phyloP scores from a whole-genome alignment of 1,140 invertebrate genomes.

The Drusus annulatus region DNA sequence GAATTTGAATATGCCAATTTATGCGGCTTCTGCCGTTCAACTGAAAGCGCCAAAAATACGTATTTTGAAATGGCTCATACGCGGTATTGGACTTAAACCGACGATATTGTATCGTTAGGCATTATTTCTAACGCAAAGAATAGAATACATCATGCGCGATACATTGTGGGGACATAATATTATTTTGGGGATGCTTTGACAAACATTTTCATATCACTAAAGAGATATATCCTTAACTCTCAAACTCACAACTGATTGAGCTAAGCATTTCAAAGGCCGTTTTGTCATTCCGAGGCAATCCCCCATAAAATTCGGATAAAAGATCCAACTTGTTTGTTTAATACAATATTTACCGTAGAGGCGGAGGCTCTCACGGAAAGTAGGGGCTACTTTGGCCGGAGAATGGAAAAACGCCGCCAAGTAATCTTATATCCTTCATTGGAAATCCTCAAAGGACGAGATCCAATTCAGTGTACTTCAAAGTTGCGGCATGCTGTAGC shows the following conservation, averaged over 20 bases:
- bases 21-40: too few relatives aligned
- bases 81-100: too few relatives aligned
- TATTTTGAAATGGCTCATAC: too few relatives aligned
- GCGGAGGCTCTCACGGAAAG: neutral
- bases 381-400: neutral
- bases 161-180: too few relatives aligned
- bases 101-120: too few relatives aligned
- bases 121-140: too few relatives aligned
- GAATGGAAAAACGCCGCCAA: neutral
- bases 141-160: too few relatives aligned
- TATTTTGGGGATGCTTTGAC: too few relatives aligned
- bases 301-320: slow-evolving; percentile 15
- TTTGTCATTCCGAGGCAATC: neutral
- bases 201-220: too few relatives aligned
- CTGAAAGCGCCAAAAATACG: too few relatives aligned
- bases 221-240: neutral
- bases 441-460: slow-evolving; percentile 21
- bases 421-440: slow-evolving; percentile 1
- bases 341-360: slow-evolving; percentile 6
- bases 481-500: neutral
- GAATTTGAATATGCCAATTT: too few relatives aligned
- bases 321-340: neutral
- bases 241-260: neutral
- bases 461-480: slow-evolving; percentile 16
- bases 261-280: neutral